Evolutionary conservation across 2,113 vertebrate genomes (phyloP), one percentile per base, ranked within the genome.

Genomic region (Rhineura floridana): DNA sequence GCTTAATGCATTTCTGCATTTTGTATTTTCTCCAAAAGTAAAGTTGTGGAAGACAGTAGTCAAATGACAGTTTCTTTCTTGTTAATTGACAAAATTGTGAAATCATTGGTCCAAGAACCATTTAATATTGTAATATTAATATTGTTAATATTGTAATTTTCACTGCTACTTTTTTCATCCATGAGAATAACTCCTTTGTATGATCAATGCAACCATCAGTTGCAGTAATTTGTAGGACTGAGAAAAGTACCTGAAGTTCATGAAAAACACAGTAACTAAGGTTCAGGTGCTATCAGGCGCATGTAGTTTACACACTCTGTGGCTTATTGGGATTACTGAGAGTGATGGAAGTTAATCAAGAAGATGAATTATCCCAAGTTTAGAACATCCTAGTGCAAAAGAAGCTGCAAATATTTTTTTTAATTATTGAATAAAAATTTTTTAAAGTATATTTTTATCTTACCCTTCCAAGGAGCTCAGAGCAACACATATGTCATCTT

Each of bases 351-450:
- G 3, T 39, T 36, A 44, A 86, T 21, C 30, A 36, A 67, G 4
- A 36, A 39, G 21, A 65, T 19, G 39, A 13, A 5, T 55, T 52
- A 36, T 88, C 81, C 70, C 59, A 88, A 76, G 92, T 88, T 13
- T 80, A 77, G 77, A 87, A 33, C 85, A 90, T 81, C 87, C 77
- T 87, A 86, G 83, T 10, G 81, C 85, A 88, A 62, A 62, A 87
- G 72, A 72, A 1, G 69, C 23, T 88, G 63, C 87, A 77, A 82
- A 87, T 85, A 50, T 25, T 12, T 87, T 90, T 91, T 90, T 85
- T 83, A 81, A 91, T 52, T 86, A 50, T 72, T 85, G 69, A 81
- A 90, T 88, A 50, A 90, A 89, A 39, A 63, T 83, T 63, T 33
- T 86, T 33, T 88, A 13, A 0, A 44, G 19, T 42, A 62, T 17